Evolutionary conservation across 2,797 vertebrate genomes (phyloP), one percentile per base, ranked within the genome.

Genomic region (Enteromius paludinosus): DNA sequence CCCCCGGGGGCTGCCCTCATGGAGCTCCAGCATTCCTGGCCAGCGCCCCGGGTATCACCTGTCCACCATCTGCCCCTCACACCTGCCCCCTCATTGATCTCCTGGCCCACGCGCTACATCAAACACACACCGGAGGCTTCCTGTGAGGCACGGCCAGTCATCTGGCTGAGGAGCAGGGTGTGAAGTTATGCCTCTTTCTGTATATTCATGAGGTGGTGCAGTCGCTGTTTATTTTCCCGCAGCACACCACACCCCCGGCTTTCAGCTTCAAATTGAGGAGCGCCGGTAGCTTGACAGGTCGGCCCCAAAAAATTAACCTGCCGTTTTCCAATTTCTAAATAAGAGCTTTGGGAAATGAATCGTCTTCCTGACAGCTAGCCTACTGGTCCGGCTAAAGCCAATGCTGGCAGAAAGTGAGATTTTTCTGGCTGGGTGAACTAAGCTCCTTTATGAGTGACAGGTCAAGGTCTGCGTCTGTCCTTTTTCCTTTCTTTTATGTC

Each of bases 51-150:
- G 86, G 84, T 87, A 79, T 68, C 79, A 78, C 86, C 83, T 54
- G 65, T 76, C 49, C 75, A 81, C 96, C 95, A 96, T 96, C 96
- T 96, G 95, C 93, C 95, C 92, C 94, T 90, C 95, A 95, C 96
- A 96, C 96, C 95, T 96, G 95, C 94, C 95, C 95, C 93, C 95
- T 94, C 94, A 95, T 94, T 95, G 94, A 96, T 96, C 95, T 95
- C 91, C 94, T 91, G 93, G 94, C 92, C 94, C 95, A 93, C 93
- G 92, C 93, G 94, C 93, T 95, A 95, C 95, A 96, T 87, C 85
- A 86, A 85, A 81, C 86, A 84, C 69, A 78, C 82, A 75, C 77
- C 45, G 72, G 23, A 79, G 66, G n/a, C 69, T 49, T 80, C 65
- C 52, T 72, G 54, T 84, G 76, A 78, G 86, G 65, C 56, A 41